Base-by-base conservation (phyloP, 2,797 vertebrate genomes). In the Decapterus maruadsi region DNA sequence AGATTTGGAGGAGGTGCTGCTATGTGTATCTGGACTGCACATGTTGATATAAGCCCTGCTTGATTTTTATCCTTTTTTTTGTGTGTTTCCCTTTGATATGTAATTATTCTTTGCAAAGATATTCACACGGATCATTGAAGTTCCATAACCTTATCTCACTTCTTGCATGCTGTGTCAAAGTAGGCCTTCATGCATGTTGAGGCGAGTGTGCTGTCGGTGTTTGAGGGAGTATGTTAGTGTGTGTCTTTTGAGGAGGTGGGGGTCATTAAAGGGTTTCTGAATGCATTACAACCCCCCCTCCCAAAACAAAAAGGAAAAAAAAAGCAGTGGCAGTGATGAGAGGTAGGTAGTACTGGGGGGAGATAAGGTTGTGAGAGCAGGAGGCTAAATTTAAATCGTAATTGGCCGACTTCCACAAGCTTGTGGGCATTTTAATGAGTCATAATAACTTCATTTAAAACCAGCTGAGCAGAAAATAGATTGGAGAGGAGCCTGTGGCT, bases 371-470 rank as follows among this genome's bases (percentile, higher is more conserved):
- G 87, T 87, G 88, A 89, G 87, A 90, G 90, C 88, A 80, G 86
- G 84, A 86, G 96, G 96, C 97, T 99, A 98, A 98, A 99, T 99
- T 98, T 98, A 99, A 98, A 98, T 98, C 96, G 97, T 98, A 99
- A 99, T 99, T 99, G 98, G 98, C 97, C 96, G 96, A 97, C 97
- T 98, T 99, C 97, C 98, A 98, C 97, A 96, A 97, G 97, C 98
- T 98, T 96, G 97, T 97, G 96, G 97, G 97, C 97, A 97, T 99
- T 99, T 99, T 99, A 99, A 99, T 99, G 97, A 99, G 97, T 99
- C 98, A 98, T 99, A 99, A 99, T 99, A 99, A 99, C 97, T 99
- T 99, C 97, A 99, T 98, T 99, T 98, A 99, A 99, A 99, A 98
- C 97, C 97, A 99, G 97, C 98, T 99, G 98, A 99, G 98, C 98